phyloP scores from a whole-genome alignment of 2,888 invertebrate species.

The Pantelozetes paolii region DNA sequence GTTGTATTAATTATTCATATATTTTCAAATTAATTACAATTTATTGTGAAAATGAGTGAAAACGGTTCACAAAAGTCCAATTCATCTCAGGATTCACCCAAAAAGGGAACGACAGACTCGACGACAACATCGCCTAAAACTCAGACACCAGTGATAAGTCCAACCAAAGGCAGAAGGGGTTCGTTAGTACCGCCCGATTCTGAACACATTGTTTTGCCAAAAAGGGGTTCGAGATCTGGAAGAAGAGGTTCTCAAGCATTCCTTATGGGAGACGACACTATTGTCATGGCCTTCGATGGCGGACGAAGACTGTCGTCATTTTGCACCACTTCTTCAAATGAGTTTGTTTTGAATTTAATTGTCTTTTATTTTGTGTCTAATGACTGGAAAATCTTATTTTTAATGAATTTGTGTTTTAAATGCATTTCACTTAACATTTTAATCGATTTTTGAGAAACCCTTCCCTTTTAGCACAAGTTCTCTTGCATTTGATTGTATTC shows the following conservation, averaged over 20 bases:
- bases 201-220: conserved; percentile 17
- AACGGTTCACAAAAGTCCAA: conserved; percentile 21
- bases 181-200: conserved; percentile 24
- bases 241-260: conserved; percentile 39
- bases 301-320: conserved; percentile 39
- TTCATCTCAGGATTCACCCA: conserved; percentile 20
- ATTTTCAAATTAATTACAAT: conserved; percentile 2
- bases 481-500: no score
- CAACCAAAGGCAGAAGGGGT: background rate
- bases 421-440: no score
- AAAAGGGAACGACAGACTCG: conserved; percentile 5
- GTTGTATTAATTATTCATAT: background rate
- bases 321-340: conserved; percentile 41
- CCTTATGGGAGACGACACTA: conserved; percentile 36
- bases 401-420: no score
- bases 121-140: background rate
- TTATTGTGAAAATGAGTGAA: conserved; percentile 10
- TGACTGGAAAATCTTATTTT: no score
- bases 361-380: no score
- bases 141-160: background rate
- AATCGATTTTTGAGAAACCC: no score
- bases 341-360: background rate
- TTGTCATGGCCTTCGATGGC: conserved; percentile 36
- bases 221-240: background rate
- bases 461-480: no score